Evolutionary conservation across 2,888 invertebrate genomes (phyloP), one percentile per base, ranked within the genome.

Genomic region (Rhamnusium bicolor): DNA sequence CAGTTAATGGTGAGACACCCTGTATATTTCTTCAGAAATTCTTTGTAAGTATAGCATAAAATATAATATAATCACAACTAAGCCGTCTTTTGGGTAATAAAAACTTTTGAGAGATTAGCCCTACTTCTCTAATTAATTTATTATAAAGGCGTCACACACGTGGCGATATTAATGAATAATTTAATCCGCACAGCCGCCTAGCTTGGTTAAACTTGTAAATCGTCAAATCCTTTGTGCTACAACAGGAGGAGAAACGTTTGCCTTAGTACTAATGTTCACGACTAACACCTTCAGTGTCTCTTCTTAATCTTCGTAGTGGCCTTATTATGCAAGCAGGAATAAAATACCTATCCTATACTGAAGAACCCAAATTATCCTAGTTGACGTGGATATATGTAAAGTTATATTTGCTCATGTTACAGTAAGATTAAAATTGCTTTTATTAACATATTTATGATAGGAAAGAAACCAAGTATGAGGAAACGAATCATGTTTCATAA

Each of bases 271-370:
- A 65, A 53, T 53, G 53, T 53, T 65, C 53, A 19, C 32, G n/a
- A 54, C 18, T 65, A 51, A 65, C 65, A 65, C 65, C 65, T 65
- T 53, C 53, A 21, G 32, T 32, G 65, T 65, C 14, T 19, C 65
- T 19, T 10, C n/a, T 29, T 65, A 65, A 65, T 65, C 53, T 65
- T 19, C 65, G n/a, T 32, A 40, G 53, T 51, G 65, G 27, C 53
- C 65, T 65, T 65, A 65, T 65, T 65, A 65, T 53, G 65, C 53
- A 29, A 16, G 29, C 29, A 19, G 65, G 47, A 63, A 51, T 29
- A 51, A 53, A 63, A 53, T 53, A 2, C 12, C 53, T 65, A 65
- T 53, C 29, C 51, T 65, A 65, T 53, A 18, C 51, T 32, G 32
- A 53, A 53, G 65, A 27, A 51, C 40, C 32, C 53, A 32, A 53